Conservation (phyloP, 2,888 invertebrate species). For the Crossocerus cetratus region DNA sequence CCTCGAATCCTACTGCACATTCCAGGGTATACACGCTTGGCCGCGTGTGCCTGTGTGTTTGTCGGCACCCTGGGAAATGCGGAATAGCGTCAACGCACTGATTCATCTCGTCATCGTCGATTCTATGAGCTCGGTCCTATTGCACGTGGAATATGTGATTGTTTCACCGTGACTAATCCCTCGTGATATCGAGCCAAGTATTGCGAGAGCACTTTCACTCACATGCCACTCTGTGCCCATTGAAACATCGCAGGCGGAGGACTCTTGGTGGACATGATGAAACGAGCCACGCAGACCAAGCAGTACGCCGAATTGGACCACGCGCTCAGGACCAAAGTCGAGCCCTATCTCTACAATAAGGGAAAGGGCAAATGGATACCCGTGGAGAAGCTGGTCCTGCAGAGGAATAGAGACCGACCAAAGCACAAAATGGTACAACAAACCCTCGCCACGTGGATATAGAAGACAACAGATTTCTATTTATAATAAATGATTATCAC, state of each 20-base stretch:
- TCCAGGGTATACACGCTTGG: too few relatives aligned
- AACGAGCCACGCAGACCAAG: constrained; percentile 92
- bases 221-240: neutral
- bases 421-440: constrained; percentile 85
- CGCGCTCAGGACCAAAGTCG: constrained; percentile 93
- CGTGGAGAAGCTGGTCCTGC: constrained; percentile 90
- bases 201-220: too few relatives aligned
- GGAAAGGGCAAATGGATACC: constrained; percentile 95
- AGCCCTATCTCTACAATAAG: constrained; percentile 94
- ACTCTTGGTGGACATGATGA: constrained; percentile 95
- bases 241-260: constrained; percentile 85
- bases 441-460: too few relatives aligned
- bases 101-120: neutral
- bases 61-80: too few relatives aligned
- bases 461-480: too few relatives aligned
- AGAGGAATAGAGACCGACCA: constrained; percentile 91
- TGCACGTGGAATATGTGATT: too few relatives aligned
- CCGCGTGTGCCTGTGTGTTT: too few relatives aligned
- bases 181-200: too few relatives aligned
- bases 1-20: too few relatives aligned
- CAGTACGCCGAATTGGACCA: constrained; percentile 95
- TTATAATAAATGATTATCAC: too few relatives aligned
- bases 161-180: too few relatives aligned
- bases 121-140: neutral
- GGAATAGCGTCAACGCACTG: too few relatives aligned